Conservation (phyloP, 2,888 invertebrate genomes). For the Chrysotoxum bicinctum region DNA sequence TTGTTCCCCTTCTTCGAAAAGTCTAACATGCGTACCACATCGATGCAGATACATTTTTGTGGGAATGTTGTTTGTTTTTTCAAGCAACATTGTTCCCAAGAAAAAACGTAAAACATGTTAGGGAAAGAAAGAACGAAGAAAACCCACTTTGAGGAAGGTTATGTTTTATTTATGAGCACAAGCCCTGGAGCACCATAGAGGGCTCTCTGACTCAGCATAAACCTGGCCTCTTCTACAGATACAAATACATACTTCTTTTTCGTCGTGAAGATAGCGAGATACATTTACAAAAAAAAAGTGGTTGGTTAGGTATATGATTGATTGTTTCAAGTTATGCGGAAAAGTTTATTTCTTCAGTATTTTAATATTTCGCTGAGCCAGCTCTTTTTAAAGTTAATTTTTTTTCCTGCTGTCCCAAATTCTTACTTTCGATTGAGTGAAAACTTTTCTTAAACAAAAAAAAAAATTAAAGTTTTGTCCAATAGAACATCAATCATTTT, state of each 20-base stretch:
- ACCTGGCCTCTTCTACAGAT: neutral
- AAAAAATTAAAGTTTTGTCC: conserved; percentile 43
- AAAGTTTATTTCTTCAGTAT: conserved; percentile 39
- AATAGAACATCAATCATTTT: conserved; percentile 65
- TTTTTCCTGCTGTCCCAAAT: neutral
- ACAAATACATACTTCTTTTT: too few relatives aligned
- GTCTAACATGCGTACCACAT: conserved; percentile 9
- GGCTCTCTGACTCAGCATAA: neutral
- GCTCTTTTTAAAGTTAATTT: conserved; percentile 37
- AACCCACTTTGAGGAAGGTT: conserved; percentile 23
- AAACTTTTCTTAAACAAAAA: conserved; percentile 12
- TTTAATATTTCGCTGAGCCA: conserved; percentile 27
- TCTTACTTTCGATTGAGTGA: conserved; percentile 9
- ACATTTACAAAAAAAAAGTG: neutral
- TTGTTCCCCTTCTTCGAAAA: conserved; percentile 34
- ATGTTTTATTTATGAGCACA: conserved; percentile 23
- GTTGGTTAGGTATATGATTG: conserved; percentile 46
- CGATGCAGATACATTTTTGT: neutral
- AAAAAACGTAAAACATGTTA: neutral
- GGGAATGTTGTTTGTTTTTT: neutral
- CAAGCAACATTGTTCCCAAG: neutral
- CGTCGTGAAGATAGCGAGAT: neutral
- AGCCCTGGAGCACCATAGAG: neutral
- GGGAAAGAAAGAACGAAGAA: neutral
- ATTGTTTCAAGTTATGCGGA: conserved; percentile 66